phyloP scores from a whole-genome alignment of 2,113 vertebrate genomes.

The Vidua macroura region DNA sequence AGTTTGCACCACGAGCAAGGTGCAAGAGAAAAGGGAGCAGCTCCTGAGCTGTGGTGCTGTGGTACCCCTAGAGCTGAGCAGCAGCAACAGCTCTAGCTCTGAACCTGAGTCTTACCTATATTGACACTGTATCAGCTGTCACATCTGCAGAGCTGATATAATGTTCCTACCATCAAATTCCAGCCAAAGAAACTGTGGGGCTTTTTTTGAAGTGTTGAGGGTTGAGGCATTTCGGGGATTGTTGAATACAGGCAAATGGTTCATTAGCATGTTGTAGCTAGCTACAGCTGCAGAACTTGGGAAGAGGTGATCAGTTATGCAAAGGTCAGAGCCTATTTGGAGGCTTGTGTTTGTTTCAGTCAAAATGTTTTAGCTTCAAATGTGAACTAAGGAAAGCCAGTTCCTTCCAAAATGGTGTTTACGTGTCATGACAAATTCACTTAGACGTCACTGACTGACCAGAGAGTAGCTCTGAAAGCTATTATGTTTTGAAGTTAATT shows the following conservation, averaged over 20 bases:
- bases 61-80: fast-evolving
- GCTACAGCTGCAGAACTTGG: neutral
- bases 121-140: neutral
- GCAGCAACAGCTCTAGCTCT: neutral
- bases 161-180: neutral
- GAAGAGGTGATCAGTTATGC: neutral
- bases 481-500: neutral
- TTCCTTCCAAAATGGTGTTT: neutral
- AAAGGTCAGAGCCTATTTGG: neutral
- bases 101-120: neutral
- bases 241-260: neutral
- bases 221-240: neutral
- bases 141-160: neutral
- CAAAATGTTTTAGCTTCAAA: slow-evolving; percentile 29
- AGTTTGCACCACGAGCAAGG: neutral
- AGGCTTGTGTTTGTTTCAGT: neutral
- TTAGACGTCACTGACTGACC: neutral
- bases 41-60: neutral
- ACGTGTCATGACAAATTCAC: neutral
- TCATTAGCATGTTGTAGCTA: neutral
- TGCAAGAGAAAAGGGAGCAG: neutral
- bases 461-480: slow-evolving; percentile 13
- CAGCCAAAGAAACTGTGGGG: neutral
- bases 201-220: neutral
- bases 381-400: neutral